Base-by-base conservation (phyloP, 2,797 vertebrate species). In the Arrhamphus sclerolepis region DNA sequence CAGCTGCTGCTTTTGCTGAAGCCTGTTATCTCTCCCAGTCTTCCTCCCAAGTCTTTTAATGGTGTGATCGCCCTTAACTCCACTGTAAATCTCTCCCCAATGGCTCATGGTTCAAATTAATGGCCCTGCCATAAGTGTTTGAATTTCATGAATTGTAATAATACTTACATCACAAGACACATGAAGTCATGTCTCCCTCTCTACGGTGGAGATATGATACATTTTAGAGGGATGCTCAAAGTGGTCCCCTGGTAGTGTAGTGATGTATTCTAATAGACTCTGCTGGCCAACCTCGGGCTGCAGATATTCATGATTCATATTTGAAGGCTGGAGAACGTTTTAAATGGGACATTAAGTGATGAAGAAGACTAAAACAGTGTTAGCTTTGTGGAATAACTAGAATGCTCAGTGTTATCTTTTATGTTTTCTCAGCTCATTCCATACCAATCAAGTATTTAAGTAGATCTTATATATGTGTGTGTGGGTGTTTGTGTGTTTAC, bases 121-220 rank as follows among this genome's bases (percentile, higher is more conserved):
- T 95, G 93, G 94, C 93, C 92, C 94, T 85, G 82, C 83, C 80
- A 81, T 88, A 95, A 96, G 94, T 94, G 94, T 95, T 94, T 95
- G 94, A 96, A 96, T 95, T 96, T 96, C 95, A 96, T 97, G 95
- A 98, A 97, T 97, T 95, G 95, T 96, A 96, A 96, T 96, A 96
- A 96, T 96, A 96, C 95, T 97, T 97, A 97, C 94, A 96, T 97
- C 95, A 96, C 95, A 96, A 95, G 95, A 96, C 95, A 96, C 95
- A 96, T 96, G 95, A 96, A 96, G 95, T 97, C 95, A 98, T 95
- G 94, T 97, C 95, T 96, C 95, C 93, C 75, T 81, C 84, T 94
- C 95, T 92, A 46, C 84, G 78, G 78, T 70, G 77, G 82, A 94
- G 95, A 96, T 95, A 95, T 95, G 95, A 96, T 96, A 94, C 95